These are phyloP conservation scores for Xiphophorus hellerii DNA, from an alignment of 2,113 vertebrate genomes.

Conservation along the genomic window DNA sequence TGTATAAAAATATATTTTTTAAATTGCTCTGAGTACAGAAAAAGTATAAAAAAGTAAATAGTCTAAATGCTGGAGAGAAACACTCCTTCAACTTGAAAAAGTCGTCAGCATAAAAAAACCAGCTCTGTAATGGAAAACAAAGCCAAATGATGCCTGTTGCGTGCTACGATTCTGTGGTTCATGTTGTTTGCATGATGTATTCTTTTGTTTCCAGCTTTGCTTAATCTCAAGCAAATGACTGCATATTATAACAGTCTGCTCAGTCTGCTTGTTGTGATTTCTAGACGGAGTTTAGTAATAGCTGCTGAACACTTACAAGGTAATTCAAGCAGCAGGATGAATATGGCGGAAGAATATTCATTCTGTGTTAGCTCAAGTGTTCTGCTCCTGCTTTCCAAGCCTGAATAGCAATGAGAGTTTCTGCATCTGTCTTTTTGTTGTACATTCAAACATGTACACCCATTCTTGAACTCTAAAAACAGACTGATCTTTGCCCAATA, in stretches of 20 bases:
- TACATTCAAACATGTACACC: too few relatives aligned
- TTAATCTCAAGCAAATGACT: background rate
- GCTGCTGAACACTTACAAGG: background rate
- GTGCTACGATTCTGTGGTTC: too few relatives aligned
- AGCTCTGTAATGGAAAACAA: background rate
- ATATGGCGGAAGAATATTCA: background rate
- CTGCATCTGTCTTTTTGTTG: background rate
- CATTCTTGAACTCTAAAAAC: too few relatives aligned
- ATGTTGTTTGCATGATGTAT: background rate
- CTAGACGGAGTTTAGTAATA: background rate
- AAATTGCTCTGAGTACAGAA: background rate
- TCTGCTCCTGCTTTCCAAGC: constrained; percentile 8
- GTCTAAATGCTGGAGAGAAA: background rate
- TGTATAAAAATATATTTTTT: too few relatives aligned
- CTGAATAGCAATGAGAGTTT: constrained; percentile 19
- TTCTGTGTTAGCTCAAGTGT: constrained; percentile 23
- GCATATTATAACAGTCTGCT: background rate
- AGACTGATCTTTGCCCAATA: too few relatives aligned
- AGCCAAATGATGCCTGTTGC: background rate
- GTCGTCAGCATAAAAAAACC: background rate
- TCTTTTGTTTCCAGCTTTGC: background rate
- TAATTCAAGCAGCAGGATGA: constrained; percentile 24
- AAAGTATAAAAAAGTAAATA: background rate
- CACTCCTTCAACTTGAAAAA: background rate
- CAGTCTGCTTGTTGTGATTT: constrained; percentile 5